These are phyloP conservation scores for Hylia prasina DNA, from an alignment of 2,113 vertebrate species.

Conservation along the genomic window DNA sequence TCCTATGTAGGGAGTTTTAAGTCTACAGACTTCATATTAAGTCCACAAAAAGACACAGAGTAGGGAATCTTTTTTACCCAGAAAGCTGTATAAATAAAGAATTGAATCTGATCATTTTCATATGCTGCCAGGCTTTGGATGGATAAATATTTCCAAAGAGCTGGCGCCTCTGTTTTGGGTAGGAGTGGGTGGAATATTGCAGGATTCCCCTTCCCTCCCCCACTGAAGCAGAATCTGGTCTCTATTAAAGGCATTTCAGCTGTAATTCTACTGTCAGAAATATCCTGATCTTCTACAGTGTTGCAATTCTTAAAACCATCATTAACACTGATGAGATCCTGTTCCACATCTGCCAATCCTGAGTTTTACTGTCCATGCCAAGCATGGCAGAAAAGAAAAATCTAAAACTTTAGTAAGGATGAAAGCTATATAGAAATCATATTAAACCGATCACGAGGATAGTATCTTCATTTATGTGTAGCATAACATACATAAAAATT, in stretches of 20 bases:
- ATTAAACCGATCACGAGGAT: not conserved
- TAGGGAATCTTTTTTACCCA: not conserved
- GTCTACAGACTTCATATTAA: not conserved
- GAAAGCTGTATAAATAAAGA: slow-evolving; percentile 48
- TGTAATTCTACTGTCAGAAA: slow-evolving; percentile 34
- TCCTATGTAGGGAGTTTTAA: not conserved
- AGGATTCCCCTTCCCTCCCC: slow-evolving; percentile 34
- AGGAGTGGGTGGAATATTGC: slow-evolving; percentile 39
- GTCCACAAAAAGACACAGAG: not conserved
- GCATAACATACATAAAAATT: not conserved
- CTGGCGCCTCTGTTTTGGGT: slow-evolving; percentile 59
- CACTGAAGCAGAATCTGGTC: slow-evolving; percentile 63
- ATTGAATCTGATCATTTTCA: slow-evolving; percentile 65
- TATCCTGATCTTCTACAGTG: not conserved
- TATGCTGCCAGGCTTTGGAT: slow-evolving; percentile 71
- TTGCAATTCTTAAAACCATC: slow-evolving; percentile 16
- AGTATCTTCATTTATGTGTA: not conserved
- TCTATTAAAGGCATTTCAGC: slow-evolving; percentile 64
- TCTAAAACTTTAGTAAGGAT: not conserved
- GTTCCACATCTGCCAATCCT: not conserved
- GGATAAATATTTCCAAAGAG: slow-evolving; percentile 66
- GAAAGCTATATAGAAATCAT: not conserved
- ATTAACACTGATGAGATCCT: slow-evolving; percentile 10
- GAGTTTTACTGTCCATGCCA: not conserved
- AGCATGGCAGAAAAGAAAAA: not conserved